phyloP scores from a whole-genome alignment of 2,113 vertebrate genomes.

The Lophius piscatorius region DNA sequence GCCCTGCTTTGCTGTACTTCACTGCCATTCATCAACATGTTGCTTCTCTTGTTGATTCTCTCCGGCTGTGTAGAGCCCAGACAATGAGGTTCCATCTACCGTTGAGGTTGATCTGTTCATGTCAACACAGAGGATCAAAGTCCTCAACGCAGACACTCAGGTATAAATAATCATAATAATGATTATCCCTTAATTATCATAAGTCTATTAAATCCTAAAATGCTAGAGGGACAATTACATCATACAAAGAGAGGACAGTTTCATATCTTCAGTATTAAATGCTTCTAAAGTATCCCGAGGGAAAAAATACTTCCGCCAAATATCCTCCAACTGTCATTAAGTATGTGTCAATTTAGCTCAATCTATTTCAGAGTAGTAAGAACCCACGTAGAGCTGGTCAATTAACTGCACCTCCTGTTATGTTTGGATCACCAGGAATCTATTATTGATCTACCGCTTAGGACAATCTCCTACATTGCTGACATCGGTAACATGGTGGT shows the following conservation, averaged over 20 bases:
- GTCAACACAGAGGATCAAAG: slow-evolving; percentile 98
- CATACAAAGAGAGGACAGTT: too few relatives aligned
- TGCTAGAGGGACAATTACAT: not conserved
- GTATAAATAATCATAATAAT: slow-evolving; percentile 66
- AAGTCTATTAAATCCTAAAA: not conserved
- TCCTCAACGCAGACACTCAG: slow-evolving; percentile 97
- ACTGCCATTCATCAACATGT: not conserved
- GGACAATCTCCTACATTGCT: slow-evolving; percentile 97
- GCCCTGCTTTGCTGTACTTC: not conserved
- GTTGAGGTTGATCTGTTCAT: slow-evolving; percentile 97
- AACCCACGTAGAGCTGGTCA: not conserved
- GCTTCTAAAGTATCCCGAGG: too few relatives aligned
- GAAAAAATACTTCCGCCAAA: too few relatives aligned
- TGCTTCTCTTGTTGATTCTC: not conserved
- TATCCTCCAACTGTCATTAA: too few relatives aligned
- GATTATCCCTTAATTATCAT: not conserved
- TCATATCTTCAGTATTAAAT: too few relatives aligned
- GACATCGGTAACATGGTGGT: slow-evolving; percentile 98
- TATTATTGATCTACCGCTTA: slow-evolving; percentile 94
- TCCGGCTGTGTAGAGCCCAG: slow-evolving; percentile 80
- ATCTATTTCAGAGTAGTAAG: not conserved
- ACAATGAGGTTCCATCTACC: slow-evolving; percentile 85
- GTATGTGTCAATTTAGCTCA: too few relatives aligned
- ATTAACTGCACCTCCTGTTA: not conserved
- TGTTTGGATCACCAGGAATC: slow-evolving; percentile 82